These are phyloP conservation scores for Tinamus guttatus DNA, from an alignment of 2,113 vertebrate genomes.

Conservation along the genomic window DNA sequence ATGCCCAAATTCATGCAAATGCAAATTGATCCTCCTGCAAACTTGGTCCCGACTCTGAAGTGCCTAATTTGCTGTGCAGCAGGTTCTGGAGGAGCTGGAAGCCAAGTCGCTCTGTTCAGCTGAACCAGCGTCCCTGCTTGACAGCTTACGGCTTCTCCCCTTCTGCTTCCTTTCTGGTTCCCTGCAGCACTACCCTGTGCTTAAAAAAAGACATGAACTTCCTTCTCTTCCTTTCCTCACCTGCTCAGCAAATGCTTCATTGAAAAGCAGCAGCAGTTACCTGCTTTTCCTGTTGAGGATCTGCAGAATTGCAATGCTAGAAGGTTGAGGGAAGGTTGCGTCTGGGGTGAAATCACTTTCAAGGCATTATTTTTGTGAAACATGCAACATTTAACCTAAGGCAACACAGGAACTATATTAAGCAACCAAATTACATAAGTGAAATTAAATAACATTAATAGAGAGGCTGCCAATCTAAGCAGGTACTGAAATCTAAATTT, in stretches of 20 bases:
- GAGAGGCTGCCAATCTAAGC: background rate
- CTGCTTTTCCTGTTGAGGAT: background rate
- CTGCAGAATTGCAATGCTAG: background rate
- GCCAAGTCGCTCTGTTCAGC: background rate
- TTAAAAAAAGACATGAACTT: background rate
- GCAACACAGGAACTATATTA: background rate
- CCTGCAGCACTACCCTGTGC: background rate
- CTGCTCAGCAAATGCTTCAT: background rate
- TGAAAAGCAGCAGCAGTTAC: background rate
- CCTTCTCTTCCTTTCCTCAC: background rate
- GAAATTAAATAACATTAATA: background rate
- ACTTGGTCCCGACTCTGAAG: background rate
- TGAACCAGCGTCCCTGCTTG: fast-evolving
- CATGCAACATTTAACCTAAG: background rate
- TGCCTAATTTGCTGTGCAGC: background rate
- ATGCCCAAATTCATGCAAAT: background rate
- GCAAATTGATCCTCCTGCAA: background rate
- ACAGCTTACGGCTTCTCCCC: background rate
- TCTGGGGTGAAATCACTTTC: background rate
- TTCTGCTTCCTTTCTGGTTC: background rate
- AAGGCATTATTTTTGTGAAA: background rate
- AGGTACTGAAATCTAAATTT: background rate
- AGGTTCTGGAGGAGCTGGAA: background rate
- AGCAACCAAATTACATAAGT: conserved; percentile 1
- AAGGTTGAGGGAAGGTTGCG: background rate